These are phyloP conservation scores for Eospalax fontanierii DNA, from an alignment of 2,797 vertebrate species.

Conservation along the genomic window DNA sequence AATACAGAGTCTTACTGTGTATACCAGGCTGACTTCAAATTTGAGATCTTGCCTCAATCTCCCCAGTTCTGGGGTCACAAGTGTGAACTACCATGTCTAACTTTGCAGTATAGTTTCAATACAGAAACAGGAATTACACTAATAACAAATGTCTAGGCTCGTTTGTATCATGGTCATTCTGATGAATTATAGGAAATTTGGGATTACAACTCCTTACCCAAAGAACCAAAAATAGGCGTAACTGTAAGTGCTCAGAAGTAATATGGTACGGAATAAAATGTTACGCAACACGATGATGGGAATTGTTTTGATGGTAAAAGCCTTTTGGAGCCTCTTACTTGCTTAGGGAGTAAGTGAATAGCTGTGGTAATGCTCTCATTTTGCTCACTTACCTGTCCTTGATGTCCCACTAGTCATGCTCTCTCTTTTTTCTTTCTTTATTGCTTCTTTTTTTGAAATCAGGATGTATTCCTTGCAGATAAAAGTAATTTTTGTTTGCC, in stretches of 20 bases:
- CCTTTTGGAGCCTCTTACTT: neutral
- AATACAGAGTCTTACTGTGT: neutral
- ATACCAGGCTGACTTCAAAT: neutral
- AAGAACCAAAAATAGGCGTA: neutral
- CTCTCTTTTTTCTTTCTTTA: slow-evolving; percentile 43
- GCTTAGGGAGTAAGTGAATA: slow-evolving; percentile 27
- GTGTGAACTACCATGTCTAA: neutral
- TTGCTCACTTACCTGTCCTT: slow-evolving; percentile 35
- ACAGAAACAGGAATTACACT: neutral
- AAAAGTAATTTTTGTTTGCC: slow-evolving; percentile 68
- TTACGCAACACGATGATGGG: neutral
- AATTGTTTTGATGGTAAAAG: slow-evolving; percentile 34
- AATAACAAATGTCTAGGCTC: neutral
- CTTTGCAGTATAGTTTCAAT: neutral
- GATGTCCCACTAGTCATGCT: slow-evolving; percentile 12
- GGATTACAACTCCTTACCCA: neutral
- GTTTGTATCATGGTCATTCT: neutral
- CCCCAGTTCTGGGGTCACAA: neutral
- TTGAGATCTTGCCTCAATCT: neutral
- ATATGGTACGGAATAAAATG: neutral
- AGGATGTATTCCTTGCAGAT: slow-evolving; percentile 55
- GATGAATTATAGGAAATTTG: slow-evolving; percentile 30
- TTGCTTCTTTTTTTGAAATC: slow-evolving; percentile 47
- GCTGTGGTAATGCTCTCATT: neutral
- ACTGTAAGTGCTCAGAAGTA: neutral